Percentiles rank a stretch among this genome's conserved stretches.
phyloP scores from a whole-genome alignment of 2,113 vertebrate genomes.

The Euleptes europaea region DNA sequence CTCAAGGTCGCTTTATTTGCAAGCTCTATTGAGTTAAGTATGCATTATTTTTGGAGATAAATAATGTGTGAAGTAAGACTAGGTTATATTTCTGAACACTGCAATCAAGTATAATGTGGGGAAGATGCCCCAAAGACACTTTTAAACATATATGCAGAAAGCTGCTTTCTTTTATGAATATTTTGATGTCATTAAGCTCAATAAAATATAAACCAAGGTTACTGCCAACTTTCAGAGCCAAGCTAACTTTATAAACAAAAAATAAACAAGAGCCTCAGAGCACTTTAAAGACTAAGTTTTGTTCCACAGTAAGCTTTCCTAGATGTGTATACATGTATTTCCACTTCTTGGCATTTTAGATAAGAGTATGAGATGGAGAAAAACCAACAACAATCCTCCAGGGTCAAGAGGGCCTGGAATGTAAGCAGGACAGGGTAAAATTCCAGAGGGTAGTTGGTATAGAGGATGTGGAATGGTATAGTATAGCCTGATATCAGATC shows the following conservation, averaged over 20 bases:
- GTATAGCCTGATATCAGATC: no score
- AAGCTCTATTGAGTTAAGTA: neutral
- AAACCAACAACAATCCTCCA: no score
- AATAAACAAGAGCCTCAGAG: no score
- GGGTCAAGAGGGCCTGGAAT: no score
- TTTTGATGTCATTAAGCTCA: neutral
- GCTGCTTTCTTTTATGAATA: neutral
- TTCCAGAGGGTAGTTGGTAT: no score
- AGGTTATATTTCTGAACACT: neutral
- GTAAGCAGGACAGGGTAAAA: no score
- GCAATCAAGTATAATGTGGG: neutral
- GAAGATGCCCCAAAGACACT: neutral
- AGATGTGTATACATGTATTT: no score
- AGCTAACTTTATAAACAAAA: conserved; percentile 3
- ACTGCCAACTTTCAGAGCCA: neutral
- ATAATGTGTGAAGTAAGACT: neutral
- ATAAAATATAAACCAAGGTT: neutral
- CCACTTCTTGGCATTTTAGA: no score
- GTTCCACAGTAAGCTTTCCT: no score
- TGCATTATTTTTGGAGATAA: conserved; percentile 12
- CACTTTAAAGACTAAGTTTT: no score
- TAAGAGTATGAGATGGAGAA: no score
- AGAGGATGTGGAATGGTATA: no score
- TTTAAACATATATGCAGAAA: neutral
- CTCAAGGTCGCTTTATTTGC: neutral